phyloP scores from a whole-genome alignment of 2,797 vertebrate genomes.

The Poeciliopsis infans region DNA sequence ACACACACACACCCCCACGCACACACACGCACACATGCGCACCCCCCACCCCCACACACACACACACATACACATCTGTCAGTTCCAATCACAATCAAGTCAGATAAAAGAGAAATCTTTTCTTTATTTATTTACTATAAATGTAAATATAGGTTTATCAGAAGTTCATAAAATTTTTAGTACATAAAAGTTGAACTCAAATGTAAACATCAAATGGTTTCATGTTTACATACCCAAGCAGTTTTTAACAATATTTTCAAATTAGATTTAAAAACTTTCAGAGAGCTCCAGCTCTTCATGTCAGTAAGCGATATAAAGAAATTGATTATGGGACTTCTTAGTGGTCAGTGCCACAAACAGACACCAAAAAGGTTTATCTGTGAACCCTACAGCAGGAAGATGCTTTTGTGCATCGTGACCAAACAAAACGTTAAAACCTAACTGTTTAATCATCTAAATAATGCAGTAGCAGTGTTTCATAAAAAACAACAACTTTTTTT shows the following conservation, averaged over 20 bases:
- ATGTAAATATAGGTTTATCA: background rate
- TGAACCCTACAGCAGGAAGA: background rate
- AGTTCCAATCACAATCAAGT: background rate
- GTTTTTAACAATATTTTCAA: too few species aligned
- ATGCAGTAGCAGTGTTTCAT: background rate
- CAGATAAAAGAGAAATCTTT: background rate
- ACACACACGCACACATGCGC: background rate
- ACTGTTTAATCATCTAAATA: background rate
- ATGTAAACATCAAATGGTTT: too few species aligned
- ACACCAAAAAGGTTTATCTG: background rate
- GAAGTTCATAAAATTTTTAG: background rate
- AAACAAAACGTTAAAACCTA: background rate
- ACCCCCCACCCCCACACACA: background rate
- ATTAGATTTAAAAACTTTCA: too few species aligned
- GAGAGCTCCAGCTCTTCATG: too few species aligned
- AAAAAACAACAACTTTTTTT: background rate
- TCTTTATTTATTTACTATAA: background rate
- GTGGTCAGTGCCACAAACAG: background rate
- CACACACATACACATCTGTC: background rate
- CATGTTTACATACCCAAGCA: too few species aligned
- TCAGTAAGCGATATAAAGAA: too few species aligned
- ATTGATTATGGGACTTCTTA: background rate
- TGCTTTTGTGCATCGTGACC: background rate
- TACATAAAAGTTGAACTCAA: background rate
- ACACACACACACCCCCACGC: background rate